Evolutionary conservation across 2,888 invertebrate genomes (phyloP).

Genomic region (Oscheius myriophilus): DNA sequence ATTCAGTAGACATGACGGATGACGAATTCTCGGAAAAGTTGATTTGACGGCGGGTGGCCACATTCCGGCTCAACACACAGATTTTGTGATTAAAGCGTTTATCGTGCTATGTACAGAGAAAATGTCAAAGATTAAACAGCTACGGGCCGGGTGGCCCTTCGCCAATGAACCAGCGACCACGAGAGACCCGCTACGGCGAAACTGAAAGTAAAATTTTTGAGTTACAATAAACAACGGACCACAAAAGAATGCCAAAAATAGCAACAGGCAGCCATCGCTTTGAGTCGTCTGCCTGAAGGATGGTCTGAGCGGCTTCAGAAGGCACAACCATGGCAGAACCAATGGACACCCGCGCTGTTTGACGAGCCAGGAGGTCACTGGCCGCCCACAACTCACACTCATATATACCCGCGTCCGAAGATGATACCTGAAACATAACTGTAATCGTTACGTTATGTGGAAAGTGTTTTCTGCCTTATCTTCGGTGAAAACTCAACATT

Average conservation of each 20-base stretch:
- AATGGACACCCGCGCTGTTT: constrained; percentile 27
- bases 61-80: constrained; percentile 6
- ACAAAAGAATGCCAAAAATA: too few relatives aligned
- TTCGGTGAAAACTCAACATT: not conserved
- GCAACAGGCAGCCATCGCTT: too few relatives aligned
- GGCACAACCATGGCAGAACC: constrained; percentile 8
- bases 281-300: not conserved
- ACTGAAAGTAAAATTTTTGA: not conserved
- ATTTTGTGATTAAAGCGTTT: constrained; percentile 7
- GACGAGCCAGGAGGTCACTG: constrained; percentile 36
- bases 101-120: constrained; percentile 25
- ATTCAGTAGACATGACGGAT: constrained; percentile 22
- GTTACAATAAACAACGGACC: too few relatives aligned
- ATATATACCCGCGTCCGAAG: constrained; percentile 47
- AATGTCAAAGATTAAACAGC: constrained; percentile 12
- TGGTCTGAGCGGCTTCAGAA: constrained; percentile 14
- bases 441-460: too few relatives aligned
- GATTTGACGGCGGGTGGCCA: constrained; percentile 16
- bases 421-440: constrained; percentile 19
- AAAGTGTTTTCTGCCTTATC: too few relatives aligned
- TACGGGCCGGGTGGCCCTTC: constrained; percentile 4
- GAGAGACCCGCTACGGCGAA: constrained; percentile 1
- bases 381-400: constrained; percentile 54
- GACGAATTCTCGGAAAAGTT: constrained; percentile 30
- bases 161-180: constrained; percentile 3